Evolutionary conservation across 1,140 invertebrate genomes (phyloP).

Genomic region (Trichonephila clavata): DNA sequence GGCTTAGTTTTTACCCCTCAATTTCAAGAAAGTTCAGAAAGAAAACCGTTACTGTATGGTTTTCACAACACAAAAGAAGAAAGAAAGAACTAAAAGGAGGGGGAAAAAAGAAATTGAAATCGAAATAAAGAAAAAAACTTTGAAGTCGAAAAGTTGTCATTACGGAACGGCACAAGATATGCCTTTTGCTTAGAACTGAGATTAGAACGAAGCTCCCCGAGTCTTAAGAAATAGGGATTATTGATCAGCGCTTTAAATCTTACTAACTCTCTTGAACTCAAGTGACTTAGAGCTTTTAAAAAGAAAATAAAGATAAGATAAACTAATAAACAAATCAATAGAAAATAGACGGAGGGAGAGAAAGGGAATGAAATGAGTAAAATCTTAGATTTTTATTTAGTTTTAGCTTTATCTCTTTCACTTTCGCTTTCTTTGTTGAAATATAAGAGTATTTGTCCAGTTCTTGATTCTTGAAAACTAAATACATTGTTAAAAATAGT

Average conservation of each 20-base stretch:
- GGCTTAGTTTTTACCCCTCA: background rate
- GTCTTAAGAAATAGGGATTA: constrained; percentile 54
- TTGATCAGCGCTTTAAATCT: constrained; percentile 55
- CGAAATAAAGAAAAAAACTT: constrained; percentile 47
- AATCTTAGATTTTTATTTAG: background rate
- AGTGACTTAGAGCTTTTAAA: constrained; percentile 27
- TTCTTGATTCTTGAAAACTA: too few relatives aligned
- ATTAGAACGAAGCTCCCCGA: background rate
- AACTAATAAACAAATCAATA: background rate
- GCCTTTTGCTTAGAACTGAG: constrained; percentile 46
- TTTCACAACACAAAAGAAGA: constrained; percentile 13
- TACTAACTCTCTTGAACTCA: constrained; percentile 45
- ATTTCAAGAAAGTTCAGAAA: constrained; percentile 36
- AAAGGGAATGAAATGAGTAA: background rate
- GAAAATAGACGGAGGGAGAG: background rate
- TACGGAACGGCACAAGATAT: constrained; percentile 46
- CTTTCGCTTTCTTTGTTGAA: too few relatives aligned
- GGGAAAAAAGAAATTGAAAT: background rate
- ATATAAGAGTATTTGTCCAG: too few relatives aligned
- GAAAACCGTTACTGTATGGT: constrained; percentile 13
- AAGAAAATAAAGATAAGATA: constrained; percentile 1
- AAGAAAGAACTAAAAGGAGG: background rate
- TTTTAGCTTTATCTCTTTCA: background rate
- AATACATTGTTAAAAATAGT: too few relatives aligned
- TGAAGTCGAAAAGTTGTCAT: constrained; percentile 58